Evolutionary conservation across 2,888 invertebrate genomes (phyloP), one percentile per base, ranked within the genome.

Genomic region (Apoderus coryli): DNA sequence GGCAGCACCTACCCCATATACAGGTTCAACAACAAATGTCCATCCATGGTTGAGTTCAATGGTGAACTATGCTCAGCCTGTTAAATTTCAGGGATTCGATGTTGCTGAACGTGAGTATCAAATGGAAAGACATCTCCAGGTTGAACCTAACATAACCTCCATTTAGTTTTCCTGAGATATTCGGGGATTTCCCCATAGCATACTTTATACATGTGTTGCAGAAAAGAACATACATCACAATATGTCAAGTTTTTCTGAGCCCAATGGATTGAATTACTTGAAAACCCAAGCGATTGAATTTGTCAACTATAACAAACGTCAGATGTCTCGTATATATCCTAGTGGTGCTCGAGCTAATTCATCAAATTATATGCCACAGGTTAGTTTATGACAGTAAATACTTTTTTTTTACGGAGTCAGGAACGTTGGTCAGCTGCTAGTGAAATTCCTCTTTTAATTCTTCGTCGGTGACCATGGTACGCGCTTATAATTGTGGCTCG

Each of bases 221-320:
- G 93, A 88, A 50, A 82, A 85, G 56, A 93, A 93, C 61, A 76
- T 90, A 50, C 82, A 90, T 61, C 85, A 90, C 66, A 93, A 96
- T 61, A 98, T 98, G 98, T 96, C 95, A 4, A 96, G 95, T 38
- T 98, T 96, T 64, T 90, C 96, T 44, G 98, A 98, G 65, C 92
- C 89, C 13, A 81, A 89, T 27, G 98, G 95, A 45, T 73, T 98
- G 61, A 89, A 86, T 58, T 90, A 88, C 56, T 67, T 98, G 41
- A 95, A 95, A 65, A 79, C 85, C 37, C 86, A 86, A 50, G 88
- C 95, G 33, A 90, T 96, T 33, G 98, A 98, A 61, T 95, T 98
- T 63, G 96, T 98, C 51, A 98, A 98, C 73, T 99, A 99, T 62
- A 99, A 99, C 65, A 99, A 98, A 63, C 71, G 96, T 11, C 98